Conservation (phyloP, 2,888 invertebrate genomes). For the Gandaritis pyraliata region DNA sequence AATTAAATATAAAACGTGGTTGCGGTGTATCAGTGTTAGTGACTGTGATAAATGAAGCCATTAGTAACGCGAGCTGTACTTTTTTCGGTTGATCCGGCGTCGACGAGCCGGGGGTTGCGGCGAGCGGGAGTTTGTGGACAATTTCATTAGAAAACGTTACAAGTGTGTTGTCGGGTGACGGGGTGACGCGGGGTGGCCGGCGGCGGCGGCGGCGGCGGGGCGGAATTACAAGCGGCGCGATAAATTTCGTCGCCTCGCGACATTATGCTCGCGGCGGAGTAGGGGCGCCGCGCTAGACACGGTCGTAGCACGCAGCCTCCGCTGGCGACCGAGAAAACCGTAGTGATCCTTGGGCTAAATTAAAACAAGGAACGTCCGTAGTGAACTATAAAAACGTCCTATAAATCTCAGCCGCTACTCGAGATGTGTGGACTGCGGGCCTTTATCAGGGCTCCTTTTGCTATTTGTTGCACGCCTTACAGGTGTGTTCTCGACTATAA, state of each 20-base stretch:
- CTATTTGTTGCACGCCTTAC: constrained; percentile 66
- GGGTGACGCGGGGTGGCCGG: constrained; percentile 69
- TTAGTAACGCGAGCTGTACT: constrained; percentile 84
- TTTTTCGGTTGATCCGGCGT: constrained; percentile 83
- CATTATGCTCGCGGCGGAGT: constrained; percentile 74
- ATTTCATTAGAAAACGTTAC: constrained; percentile 84
- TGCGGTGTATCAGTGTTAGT: constrained; percentile 84
- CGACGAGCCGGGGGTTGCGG: constrained; percentile 75
- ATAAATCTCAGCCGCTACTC: constrained; percentile 68
- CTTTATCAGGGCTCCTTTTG: constrained; percentile 63
- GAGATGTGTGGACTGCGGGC: constrained; percentile 68
- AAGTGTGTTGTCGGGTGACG: constrained; percentile 78
- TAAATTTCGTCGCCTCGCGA: constrained; percentile 81
- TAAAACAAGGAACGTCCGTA: constrained; percentile 79
- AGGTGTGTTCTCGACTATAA: constrained; percentile 61
- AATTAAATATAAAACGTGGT: constrained; percentile 84
- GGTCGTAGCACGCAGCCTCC: constrained; percentile 42
- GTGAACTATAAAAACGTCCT: constrained; percentile 76
- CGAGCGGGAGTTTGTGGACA: constrained; percentile 80
- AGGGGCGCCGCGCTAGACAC: constrained; percentile 55
- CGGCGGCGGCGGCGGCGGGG: constrained; percentile 45
- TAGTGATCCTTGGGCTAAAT: constrained; percentile 72
- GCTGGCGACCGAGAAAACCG: constrained; percentile 49
- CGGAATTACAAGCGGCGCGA: constrained; percentile 80
- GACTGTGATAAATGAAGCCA: constrained; percentile 85